phyloP scores from a whole-genome alignment of 2,888 invertebrate genomes.

The Caenorhabditis doughertyi region DNA sequence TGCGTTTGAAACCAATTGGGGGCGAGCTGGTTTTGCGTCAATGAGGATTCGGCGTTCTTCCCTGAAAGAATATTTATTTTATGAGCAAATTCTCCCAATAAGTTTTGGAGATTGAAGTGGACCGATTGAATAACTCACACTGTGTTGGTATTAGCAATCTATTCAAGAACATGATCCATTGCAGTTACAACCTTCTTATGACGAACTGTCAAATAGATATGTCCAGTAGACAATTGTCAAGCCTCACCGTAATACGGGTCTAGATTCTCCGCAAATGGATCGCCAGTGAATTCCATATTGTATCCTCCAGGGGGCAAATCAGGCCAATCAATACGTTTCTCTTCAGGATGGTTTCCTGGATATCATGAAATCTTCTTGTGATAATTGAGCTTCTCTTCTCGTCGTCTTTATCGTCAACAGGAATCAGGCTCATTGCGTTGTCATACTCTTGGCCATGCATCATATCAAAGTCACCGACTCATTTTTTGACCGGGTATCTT shows the following conservation, averaged over 20 bases:
- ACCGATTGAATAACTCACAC: slow-evolving; percentile 51
- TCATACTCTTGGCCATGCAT: neutral
- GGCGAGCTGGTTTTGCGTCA: slow-evolving; percentile 62
- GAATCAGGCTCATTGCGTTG: neutral
- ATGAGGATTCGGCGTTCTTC: slow-evolving; percentile 67
- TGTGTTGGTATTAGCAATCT: slow-evolving; percentile 65
- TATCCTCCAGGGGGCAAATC: slow-evolving; percentile 62
- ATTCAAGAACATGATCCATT: slow-evolving; percentile 65
- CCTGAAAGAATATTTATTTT: slow-evolving; percentile 40
- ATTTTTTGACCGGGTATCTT: neutral
- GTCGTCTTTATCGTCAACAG: slow-evolving; percentile 1
- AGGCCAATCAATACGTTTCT: neutral
- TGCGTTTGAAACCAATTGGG: slow-evolving; percentile 68
- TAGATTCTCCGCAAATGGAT: slow-evolving; percentile 61
- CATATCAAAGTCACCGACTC: neutral
- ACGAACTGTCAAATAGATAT: slow-evolving; percentile 66
- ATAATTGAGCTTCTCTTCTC: neutral
- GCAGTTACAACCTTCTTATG: slow-evolving; percentile 63
- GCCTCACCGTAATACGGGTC: slow-evolving; percentile 64
- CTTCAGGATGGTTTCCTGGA: neutral
- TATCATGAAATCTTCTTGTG: neutral
- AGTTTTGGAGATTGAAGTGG: neutral
- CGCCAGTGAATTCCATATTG: slow-evolving; percentile 65
- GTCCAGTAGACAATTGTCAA: slow-evolving; percentile 58
- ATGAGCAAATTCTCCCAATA: no score